Conservation (phyloP, 37 sponge, comb jelly and placozoan species). For the Beroe ovata region DNA sequence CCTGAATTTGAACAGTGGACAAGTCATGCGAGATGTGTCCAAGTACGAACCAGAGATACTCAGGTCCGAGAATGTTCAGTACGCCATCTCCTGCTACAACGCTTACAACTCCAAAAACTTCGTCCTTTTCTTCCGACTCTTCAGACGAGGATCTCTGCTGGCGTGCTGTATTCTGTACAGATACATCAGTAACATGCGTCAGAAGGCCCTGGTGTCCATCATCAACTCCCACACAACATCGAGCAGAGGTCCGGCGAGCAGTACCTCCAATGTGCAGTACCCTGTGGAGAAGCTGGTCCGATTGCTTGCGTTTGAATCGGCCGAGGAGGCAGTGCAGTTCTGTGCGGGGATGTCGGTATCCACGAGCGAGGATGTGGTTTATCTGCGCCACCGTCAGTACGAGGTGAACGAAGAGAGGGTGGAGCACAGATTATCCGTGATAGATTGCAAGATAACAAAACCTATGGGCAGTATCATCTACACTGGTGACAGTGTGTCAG, state of each 20-base stretch:
- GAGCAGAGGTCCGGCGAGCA: neutral
- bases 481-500: neutral
- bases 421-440: neutral
- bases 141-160: constrained; percentile 1
- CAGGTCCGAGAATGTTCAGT: neutral
- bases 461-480: neutral
- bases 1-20: constrained; percentile 30
- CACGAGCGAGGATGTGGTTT: neutral
- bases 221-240: constrained; percentile 40
- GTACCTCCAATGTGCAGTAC: neutral
- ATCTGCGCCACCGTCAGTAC: neutral
- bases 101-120: constrained; percentile 51
- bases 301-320: neutral
- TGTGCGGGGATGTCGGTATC: neutral
- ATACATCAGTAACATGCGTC: neutral
- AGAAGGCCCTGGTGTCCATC: neutral
- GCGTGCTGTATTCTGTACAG: constrained; percentile 42
- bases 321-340: neutral
- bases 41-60: neutral
- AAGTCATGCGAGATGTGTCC: constrained; percentile 27
- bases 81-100: neutral
- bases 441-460: neutral
- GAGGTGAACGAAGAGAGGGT: neutral
- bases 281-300: neutral
- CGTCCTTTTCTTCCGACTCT: constrained; percentile 22